Conservation (phyloP, 2,888 invertebrate genomes). For the Xanthorhoe designata region DNA sequence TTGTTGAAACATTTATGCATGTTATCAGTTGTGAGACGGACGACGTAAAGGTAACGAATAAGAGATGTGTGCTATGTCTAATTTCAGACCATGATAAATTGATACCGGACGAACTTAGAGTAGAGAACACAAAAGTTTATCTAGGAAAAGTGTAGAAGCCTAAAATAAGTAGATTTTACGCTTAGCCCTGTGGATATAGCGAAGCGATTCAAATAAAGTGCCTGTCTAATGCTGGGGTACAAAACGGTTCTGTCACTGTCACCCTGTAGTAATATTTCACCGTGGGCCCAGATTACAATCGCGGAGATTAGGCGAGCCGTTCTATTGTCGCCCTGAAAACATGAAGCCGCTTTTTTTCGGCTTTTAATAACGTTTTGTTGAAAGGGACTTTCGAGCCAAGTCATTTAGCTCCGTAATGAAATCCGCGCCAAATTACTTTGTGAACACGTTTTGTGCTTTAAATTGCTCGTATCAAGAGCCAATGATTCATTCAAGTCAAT, state of each 20-base stretch:
- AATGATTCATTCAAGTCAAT: constrained; percentile 21
- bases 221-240: constrained; percentile 46
- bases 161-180: constrained; percentile 30
- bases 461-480: constrained; percentile 14
- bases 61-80: not conserved
- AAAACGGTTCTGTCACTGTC: constrained; percentile 49
- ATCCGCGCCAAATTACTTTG: constrained; percentile 22
- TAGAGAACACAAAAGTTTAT: constrained; percentile 26
- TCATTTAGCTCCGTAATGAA: constrained; percentile 29
- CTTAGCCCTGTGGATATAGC: constrained; percentile 39
- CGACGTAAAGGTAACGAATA: not conserved
- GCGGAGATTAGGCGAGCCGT: constrained; percentile 47
- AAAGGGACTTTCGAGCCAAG: constrained; percentile 31
- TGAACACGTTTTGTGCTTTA: constrained; percentile 6
- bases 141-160: constrained; percentile 24
- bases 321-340: constrained; percentile 48
- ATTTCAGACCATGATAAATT: constrained; percentile 17
- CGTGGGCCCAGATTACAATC: constrained; percentile 45
- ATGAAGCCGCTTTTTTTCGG: constrained; percentile 43
- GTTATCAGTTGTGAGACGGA: not conserved
- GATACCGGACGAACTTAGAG: constrained; percentile 1
- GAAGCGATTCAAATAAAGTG: constrained; percentile 41
- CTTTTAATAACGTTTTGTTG: constrained; percentile 40
- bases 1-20: constrained; percentile 4
- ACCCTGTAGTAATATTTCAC: constrained; percentile 49